Evolutionary conservation across 2,888 invertebrate species (phyloP), one percentile per base, ranked within the genome.

Genomic region (Tachystola acroxantha): DNA sequence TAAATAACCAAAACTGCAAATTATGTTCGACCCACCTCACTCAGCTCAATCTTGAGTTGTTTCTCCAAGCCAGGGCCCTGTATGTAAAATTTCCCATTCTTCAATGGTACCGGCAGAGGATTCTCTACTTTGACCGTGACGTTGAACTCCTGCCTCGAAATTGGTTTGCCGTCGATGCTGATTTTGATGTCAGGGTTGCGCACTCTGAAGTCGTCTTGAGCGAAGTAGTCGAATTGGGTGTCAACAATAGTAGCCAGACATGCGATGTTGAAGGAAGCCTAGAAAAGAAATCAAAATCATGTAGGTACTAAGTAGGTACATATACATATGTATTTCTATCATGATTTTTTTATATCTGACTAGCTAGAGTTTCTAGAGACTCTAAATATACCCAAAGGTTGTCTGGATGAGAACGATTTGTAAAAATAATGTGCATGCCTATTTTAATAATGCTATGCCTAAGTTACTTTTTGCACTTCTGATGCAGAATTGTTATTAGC

Each of bases 151-250:
- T 88, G 75, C 2, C 65, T 77, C 0, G 89, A 87, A 1, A 86
- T 74, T 1, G 90, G 87, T 43, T 79, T 80, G 16, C 88, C 89
- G 20, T 88, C 89, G 26, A 92, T 77, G 2, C 88, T 84, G 40
- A 97, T 93, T 67, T 93, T 93, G 38, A 97, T 94, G 58, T 96
- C 96, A 0, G 97, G 97, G 59, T 96, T 96, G 16, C 95, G 88
- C 3, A 96, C 93, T 51, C 96, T 89, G 67, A 96, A 96, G 76
- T 96, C 96, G 53, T 96, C 96, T 79, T 96, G 94, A 0, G 94
- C 95, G 62, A 93, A 95, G 68, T 94, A 96, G 59, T 96, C 96
- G 65, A 91, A 96, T 39, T 94, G 91, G 0, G 92, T 95, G 39
- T 94, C 93, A 30, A 91, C 90, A 14, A 97, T 94, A 1, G 91